Evolutionary conservation across 2,113 vertebrate genomes (phyloP).

Genomic region (Coptodon rendalli): DNA sequence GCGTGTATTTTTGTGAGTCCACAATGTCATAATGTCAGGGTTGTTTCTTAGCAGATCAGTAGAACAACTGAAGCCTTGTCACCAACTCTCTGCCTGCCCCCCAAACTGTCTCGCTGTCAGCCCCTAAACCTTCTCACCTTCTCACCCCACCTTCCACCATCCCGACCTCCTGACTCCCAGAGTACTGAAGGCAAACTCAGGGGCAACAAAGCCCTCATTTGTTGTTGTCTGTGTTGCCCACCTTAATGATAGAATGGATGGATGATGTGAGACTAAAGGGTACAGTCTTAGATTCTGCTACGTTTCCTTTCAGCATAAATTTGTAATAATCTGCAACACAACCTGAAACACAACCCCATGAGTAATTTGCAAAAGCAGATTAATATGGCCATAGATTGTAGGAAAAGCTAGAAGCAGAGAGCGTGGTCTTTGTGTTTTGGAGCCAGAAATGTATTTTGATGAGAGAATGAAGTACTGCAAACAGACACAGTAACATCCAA

Average conservation of each 20-base stretch:
- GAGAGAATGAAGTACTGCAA: background rate
- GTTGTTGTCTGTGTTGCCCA: slow-evolving; percentile 38
- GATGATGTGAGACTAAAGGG: background rate
- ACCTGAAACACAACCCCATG: background rate
- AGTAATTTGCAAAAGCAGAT: background rate
- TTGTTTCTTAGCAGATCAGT: slow-evolving; percentile 44
- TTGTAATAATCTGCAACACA: background rate
- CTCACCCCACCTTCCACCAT: slow-evolving; percentile 58
- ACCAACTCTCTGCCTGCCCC: background rate
- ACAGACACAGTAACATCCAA: background rate
- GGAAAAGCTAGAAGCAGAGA: background rate
- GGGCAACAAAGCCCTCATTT: slow-evolving; percentile 67
- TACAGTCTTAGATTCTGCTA: background rate
- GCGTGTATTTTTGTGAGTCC: slow-evolving; percentile 25
- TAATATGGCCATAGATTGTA: background rate
- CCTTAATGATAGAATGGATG: background rate
- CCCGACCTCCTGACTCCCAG: slow-evolving; percentile 65
- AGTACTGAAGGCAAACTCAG: slow-evolving; percentile 52
- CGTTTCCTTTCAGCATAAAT: background rate
- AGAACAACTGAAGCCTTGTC: slow-evolving; percentile 68
- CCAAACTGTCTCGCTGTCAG: slow-evolving; percentile 27
- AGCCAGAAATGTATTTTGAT: background rate
- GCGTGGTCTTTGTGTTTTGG: background rate
- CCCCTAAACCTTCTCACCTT: slow-evolving; percentile 43
- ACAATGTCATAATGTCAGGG: slow-evolving; percentile 57